Conservation (phyloP, 2,113 vertebrate species). For the Hippocampus comes region DNA sequence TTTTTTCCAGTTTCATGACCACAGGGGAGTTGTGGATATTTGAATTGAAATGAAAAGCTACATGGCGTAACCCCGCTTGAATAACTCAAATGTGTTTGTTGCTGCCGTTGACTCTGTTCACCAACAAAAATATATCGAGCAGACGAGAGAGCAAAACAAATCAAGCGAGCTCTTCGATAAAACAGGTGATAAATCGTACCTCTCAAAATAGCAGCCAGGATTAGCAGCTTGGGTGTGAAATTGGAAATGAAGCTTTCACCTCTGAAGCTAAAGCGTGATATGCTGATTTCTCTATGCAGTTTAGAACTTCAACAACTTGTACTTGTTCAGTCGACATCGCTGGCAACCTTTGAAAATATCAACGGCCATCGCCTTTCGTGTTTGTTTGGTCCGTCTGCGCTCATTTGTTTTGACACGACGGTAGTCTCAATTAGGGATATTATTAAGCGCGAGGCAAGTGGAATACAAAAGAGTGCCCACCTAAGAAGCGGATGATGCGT, state of each 20-base stretch:
- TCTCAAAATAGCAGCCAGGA: conserved; percentile 43
- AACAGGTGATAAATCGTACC: conserved; percentile 8
- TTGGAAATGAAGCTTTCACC: conserved; percentile 22
- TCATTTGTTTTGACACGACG: not conserved
- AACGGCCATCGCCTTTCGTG: conserved; percentile 10
- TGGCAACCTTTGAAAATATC: not conserved
- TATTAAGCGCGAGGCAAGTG: not conserved
- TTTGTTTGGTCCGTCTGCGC: not conserved
- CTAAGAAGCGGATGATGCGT: conserved; percentile 84
- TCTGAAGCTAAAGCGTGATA: conserved; percentile 29
- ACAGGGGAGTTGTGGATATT: too few relatives aligned
- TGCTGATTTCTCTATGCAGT: conserved; percentile 25
- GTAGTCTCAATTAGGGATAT: not conserved
- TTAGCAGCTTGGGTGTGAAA: conserved; percentile 54
- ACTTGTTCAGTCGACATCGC: not conserved
- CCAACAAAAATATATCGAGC: not conserved
- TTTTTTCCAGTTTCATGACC: too few relatives aligned
- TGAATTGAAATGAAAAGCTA: too few relatives aligned
- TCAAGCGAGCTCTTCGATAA: conserved; percentile 3
- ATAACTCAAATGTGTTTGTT: too few relatives aligned
- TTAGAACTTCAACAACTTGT: conserved; percentile 36
- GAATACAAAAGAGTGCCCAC: conserved; percentile 57
- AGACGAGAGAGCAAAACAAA: not conserved
- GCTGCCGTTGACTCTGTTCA: too few relatives aligned
- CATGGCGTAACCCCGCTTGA: too few relatives aligned